A percentile compares a stretch with the other conserved stretches of the same genome.
These are phyloP conservation scores for Mobula hypostoma DNA, from an alignment of 2,113 vertebrate genomes.

Conservation along the genomic window DNA sequence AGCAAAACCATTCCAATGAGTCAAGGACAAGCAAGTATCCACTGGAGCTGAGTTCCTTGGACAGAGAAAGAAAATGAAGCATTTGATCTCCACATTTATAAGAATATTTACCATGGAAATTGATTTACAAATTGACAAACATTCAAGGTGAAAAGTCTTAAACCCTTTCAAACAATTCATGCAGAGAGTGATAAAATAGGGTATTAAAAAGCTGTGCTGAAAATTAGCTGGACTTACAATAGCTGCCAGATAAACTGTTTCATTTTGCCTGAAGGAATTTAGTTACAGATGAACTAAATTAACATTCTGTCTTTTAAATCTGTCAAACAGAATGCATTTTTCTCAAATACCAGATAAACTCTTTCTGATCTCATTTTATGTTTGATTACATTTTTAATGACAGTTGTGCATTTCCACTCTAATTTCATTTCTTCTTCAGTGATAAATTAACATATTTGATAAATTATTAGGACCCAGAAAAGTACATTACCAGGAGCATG, in stretches of 20 bases:
- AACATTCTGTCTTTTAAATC: conserved; percentile 87
- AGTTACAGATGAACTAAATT: conserved; percentile 82
- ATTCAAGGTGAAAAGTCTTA: conserved; percentile 72
- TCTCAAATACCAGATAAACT: conserved; percentile 83
- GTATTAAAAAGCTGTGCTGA: conserved; percentile 67
- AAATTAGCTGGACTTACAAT: conserved; percentile 76
- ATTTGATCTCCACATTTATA: background rate
- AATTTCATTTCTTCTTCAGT: conserved; percentile 68
- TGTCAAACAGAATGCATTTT: conserved; percentile 77
- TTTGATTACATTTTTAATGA: conserved; percentile 97
- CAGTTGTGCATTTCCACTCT: conserved; percentile 75
- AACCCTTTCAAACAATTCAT: conserved; percentile 62
- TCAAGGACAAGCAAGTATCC: background rate
- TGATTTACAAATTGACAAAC: conserved; percentile 66
- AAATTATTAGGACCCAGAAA: conserved; percentile 59
- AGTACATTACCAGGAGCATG: conserved; percentile 26
- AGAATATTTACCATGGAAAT: conserved; percentile 73
- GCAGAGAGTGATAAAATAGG: conserved; percentile 67
- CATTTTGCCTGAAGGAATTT: conserved; percentile 77
- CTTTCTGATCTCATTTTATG: conserved; percentile 90
- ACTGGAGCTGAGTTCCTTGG: background rate
- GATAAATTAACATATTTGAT: conserved; percentile 73
- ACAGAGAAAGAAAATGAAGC: background rate
- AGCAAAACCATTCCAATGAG: background rate
- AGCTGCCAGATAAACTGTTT: conserved; percentile 70